Percentiles rank a stretch among this genome's conserved stretches.
These are phyloP conservation scores for Trachelus iudaicus DNA, from an alignment of 2,888 invertebrate genomes.

Conservation along the genomic window DNA sequence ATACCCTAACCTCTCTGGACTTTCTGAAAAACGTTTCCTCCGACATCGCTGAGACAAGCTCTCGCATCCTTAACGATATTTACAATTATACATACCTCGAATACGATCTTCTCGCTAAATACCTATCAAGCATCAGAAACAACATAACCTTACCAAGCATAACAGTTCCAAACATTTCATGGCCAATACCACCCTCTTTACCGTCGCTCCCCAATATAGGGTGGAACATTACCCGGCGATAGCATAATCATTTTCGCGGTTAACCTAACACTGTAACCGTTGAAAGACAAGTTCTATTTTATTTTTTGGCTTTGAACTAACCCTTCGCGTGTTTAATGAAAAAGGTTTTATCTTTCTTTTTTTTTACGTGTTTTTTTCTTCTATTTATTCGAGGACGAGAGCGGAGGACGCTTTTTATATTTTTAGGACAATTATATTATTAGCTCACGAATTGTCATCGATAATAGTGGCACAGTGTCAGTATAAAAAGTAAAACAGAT, in stretches of 20 bases:
- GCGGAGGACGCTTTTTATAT: neutral
- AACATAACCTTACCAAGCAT: slow-evolving; percentile 42
- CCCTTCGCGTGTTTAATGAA: slow-evolving; percentile 14
- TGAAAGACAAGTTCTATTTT: neutral
- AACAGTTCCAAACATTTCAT: slow-evolving; percentile 52
- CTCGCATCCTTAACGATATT: slow-evolving; percentile 51
- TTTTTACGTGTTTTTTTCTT: slow-evolving; percentile 12
- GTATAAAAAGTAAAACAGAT: neutral
- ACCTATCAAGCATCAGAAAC: slow-evolving; percentile 47
- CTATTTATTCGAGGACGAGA: slow-evolving; percentile 15
- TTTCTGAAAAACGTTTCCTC: slow-evolving; percentile 55
- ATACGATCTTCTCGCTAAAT: slow-evolving; percentile 51
- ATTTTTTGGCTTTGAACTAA: neutral
- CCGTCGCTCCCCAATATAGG: slow-evolving; percentile 49
- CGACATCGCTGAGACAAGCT: slow-evolving; percentile 53
- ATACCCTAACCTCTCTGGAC: slow-evolving; percentile 58
- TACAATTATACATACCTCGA: slow-evolving; percentile 45
- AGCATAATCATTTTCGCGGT: slow-evolving; percentile 3
- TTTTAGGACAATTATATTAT: neutral
- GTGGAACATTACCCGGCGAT: slow-evolving; percentile 49
- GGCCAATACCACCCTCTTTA: slow-evolving; percentile 48
- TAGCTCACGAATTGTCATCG: neutral
- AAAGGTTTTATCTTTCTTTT: slow-evolving; percentile 18
- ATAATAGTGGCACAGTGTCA: neutral
- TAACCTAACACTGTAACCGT: neutral